Evolutionary conservation across 2,797 vertebrate genomes (phyloP).

Genomic region (Brachyrhaphis roseni): DNA sequence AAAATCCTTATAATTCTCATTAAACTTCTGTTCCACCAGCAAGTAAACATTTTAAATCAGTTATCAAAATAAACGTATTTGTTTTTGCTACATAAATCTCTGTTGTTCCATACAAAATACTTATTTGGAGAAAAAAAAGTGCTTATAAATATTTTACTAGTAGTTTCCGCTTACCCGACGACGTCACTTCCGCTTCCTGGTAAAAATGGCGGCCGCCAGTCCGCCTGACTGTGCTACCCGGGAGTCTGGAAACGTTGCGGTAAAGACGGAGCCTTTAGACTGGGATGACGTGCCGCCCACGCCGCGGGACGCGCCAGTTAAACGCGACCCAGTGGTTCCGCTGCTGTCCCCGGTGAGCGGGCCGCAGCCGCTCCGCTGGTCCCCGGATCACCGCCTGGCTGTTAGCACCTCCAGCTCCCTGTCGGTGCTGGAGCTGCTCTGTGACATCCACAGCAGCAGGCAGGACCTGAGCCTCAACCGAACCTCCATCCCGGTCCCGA

Average conservation of each 20-base stretch:
- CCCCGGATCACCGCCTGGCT: conserved; percentile 91
- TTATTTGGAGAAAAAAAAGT: background rate
- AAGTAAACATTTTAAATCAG: background rate
- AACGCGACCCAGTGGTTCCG: conserved; percentile 84
- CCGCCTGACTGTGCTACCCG: conserved; percentile 1
- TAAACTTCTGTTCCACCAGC: background rate
- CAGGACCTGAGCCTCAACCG: conserved; percentile 89
- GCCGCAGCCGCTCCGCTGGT: conserved; percentile 90
- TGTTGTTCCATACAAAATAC: conserved; percentile 1
- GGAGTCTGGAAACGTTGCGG: conserved; percentile 11
- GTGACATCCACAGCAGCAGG: conserved; percentile 84
- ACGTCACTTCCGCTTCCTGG: conserved; percentile 66
- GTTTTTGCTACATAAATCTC: background rate
- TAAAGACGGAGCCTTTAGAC: conserved; percentile 59
- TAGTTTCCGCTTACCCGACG: background rate
- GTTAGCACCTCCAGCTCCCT: conserved; percentile 86
- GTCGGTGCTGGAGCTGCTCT: conserved; percentile 88
- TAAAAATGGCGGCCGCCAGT: conserved; percentile 78
- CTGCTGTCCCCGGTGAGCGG: conserved; percentile 87
- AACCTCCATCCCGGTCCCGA: conserved; percentile 85
- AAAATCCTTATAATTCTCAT: background rate
- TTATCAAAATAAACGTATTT: background rate
- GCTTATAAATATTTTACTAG: background rate
- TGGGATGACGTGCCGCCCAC: conserved; percentile 50
- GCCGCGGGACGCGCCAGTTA: conserved; percentile 33